phyloP scores from a whole-genome alignment of 2,113 vertebrate species.

The Origma solitaria region DNA sequence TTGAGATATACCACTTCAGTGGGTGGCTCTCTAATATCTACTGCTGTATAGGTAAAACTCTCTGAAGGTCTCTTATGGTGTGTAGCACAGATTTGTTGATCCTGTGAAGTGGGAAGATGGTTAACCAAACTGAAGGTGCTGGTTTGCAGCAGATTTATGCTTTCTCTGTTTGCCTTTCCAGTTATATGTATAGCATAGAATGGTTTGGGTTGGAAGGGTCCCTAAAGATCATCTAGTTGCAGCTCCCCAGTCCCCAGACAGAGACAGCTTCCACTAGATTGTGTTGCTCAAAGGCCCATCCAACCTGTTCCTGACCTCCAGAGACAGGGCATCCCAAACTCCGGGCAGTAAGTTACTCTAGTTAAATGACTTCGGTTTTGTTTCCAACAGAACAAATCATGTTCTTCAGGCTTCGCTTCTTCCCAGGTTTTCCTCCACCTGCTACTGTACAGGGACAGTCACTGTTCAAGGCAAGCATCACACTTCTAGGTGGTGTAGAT shows the following conservation, averaged over 20 bases:
- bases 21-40: neutral
- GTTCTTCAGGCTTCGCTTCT: neutral
- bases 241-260: neutral
- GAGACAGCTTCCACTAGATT: neutral
- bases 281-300: neutral
- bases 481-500: neutral
- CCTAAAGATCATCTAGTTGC: neutral
- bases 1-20: neutral
- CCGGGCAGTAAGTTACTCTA: neutral
- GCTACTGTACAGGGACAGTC: neutral
- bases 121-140: neutral
- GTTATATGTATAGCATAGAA: neutral
- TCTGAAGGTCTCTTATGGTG: neutral
- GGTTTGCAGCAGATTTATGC: neutral
- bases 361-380: neutral
- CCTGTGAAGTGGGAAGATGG: neutral
- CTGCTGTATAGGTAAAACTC: neutral
- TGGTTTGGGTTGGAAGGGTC: neutral
- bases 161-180: neutral
- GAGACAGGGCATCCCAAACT: neutral
- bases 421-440: neutral
- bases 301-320: neutral
- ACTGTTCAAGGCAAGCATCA: rapidly evolving
- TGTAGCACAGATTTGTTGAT: neutral
- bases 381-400: neutral